phyloP scores from a whole-genome alignment of 2,113 vertebrate species.

The Forbesichthys agassizii region DNA sequence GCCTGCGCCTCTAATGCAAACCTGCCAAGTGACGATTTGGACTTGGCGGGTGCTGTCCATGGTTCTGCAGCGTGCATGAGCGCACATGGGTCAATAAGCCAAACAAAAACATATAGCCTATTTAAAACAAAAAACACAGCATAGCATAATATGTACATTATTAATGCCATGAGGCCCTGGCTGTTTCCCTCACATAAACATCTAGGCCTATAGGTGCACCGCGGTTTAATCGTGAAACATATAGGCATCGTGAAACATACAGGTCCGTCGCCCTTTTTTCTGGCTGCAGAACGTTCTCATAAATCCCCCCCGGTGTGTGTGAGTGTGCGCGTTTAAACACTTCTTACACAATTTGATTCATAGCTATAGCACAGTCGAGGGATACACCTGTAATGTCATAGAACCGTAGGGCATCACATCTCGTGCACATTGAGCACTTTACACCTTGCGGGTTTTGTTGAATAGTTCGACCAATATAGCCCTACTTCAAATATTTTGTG shows the following conservation, averaged over 20 bases:
- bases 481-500: slow-evolving; percentile 19
- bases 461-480: slow-evolving; percentile 3
- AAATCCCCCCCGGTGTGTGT: not conserved
- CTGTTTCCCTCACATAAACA: too few relatives aligned
- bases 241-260: too few relatives aligned
- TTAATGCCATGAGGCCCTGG: too few relatives aligned
- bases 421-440: slow-evolving; percentile 22
- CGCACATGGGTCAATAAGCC: not conserved
- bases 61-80: slow-evolving; percentile 17
- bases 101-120: not conserved
- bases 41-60: slow-evolving; percentile 5
- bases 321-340: slow-evolving; percentile 19
- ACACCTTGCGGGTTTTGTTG: slow-evolving; percentile 22
- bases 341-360: slow-evolving; percentile 49
- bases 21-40: not conserved
- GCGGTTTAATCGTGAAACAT: too few relatives aligned
- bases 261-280: too few relatives aligned
- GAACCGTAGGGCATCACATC: slow-evolving; percentile 19
- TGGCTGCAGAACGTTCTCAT: too few relatives aligned
- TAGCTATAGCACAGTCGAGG: slow-evolving; percentile 26
- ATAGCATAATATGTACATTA: too few relatives aligned
- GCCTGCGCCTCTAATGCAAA: too few relatives aligned
- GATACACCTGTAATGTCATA: slow-evolving; percentile 34
- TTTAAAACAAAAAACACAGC: slow-evolving; percentile 7
- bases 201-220: too few relatives aligned